These are phyloP conservation scores for Hirtodrosophila cameraria DNA, from an alignment of 2,888 invertebrate genomes.

Conservation along the genomic window DNA sequence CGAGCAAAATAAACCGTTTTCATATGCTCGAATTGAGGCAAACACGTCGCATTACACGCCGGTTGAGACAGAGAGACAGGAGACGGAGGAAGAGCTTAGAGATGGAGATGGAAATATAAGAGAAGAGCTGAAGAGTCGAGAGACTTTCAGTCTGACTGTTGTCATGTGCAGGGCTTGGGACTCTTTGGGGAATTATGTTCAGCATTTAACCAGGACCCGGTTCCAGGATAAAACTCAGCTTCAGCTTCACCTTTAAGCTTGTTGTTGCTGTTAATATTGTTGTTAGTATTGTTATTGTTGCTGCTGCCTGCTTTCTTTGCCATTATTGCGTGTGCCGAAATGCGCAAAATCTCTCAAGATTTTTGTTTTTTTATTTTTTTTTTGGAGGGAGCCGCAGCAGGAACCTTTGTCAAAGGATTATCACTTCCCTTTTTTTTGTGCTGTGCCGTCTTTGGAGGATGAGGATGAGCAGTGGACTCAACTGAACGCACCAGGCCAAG, in stretches of 20 bases:
- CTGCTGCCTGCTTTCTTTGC: slow-evolving; percentile 35
- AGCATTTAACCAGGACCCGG: slow-evolving; percentile 34
- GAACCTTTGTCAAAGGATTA: slow-evolving; percentile 79
- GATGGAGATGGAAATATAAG: neutral
- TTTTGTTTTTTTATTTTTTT: neutral
- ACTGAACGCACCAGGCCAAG: slow-evolving; percentile 12
- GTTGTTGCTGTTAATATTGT: slow-evolving; percentile 7
- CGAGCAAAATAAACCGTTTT: slow-evolving; percentile 83
- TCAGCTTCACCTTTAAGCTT: slow-evolving; percentile 30
- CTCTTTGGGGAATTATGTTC: slow-evolving; percentile 64
- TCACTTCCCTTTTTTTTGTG: slow-evolving; percentile 56
- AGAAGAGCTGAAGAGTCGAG: neutral
- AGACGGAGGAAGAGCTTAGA: neutral
- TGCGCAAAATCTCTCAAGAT: slow-evolving; percentile 63
- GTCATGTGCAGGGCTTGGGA: slow-evolving; percentile 39
- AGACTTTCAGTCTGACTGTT: slow-evolving; percentile 43
- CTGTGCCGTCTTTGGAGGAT: neutral
- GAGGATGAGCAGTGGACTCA: neutral
- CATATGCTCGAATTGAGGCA: slow-evolving; percentile 79
- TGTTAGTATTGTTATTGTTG: slow-evolving; percentile 23
- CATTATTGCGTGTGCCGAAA: slow-evolving; percentile 59
- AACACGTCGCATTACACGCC: slow-evolving; percentile 76
- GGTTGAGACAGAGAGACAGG: slow-evolving; percentile 2
- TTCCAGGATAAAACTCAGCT: slow-evolving; percentile 21
- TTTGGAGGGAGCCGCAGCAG: slow-evolving; percentile 29